Evolutionary conservation across 2,113 vertebrate species (phyloP).

Genomic region (Takifugu flavidus): DNA sequence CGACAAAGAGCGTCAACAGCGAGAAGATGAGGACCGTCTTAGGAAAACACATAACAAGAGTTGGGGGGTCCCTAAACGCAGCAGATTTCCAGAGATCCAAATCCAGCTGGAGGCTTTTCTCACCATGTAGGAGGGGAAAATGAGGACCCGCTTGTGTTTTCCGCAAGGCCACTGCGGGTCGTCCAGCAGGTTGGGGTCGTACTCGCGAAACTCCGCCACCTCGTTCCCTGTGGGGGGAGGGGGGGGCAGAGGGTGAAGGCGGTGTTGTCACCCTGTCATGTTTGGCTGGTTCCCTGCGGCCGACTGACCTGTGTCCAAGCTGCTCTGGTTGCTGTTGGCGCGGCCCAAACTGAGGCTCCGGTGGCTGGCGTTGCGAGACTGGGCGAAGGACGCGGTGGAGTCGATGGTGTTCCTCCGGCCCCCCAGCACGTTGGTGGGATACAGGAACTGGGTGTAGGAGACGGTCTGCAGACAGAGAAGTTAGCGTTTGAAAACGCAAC

Average conservation of each 20-base stretch:
- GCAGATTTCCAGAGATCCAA: background rate
- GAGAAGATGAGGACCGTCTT: conserved; percentile 1
- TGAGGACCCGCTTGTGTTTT: conserved; percentile 96
- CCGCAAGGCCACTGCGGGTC: conserved; percentile 99
- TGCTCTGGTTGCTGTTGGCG: conserved; percentile 94
- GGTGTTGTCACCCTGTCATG: too few species aligned
- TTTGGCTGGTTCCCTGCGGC: too few species aligned
- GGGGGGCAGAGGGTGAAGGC: background rate
- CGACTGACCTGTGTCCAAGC: conserved; percentile 87
- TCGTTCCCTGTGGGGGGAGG: conserved; percentile 81
- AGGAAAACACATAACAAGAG: conserved; percentile 8
- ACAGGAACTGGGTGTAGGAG: conserved; percentile 95
- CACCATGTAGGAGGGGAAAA: conserved; percentile 98
- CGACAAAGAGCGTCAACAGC: background rate
- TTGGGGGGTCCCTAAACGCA: too few species aligned
- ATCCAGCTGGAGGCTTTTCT: conserved; percentile 42
- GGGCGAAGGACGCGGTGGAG: conserved; percentile 93
- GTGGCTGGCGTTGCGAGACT: conserved; percentile 91
- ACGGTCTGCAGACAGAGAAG: conserved; percentile 80
- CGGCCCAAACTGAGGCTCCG: conserved; percentile 92
- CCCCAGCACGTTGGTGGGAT: conserved; percentile 91
- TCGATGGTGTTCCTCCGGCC: conserved; percentile 93
- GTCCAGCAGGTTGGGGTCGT: conserved; percentile 95
- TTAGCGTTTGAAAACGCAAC: background rate
- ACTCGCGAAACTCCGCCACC: conserved; percentile 87